A percentile compares a stretch with the other conserved stretches of the same genome.
Evolutionary conservation across 2,888 invertebrate species (phyloP).

Genomic region (Synanthedon andrenaeformis): DNA sequence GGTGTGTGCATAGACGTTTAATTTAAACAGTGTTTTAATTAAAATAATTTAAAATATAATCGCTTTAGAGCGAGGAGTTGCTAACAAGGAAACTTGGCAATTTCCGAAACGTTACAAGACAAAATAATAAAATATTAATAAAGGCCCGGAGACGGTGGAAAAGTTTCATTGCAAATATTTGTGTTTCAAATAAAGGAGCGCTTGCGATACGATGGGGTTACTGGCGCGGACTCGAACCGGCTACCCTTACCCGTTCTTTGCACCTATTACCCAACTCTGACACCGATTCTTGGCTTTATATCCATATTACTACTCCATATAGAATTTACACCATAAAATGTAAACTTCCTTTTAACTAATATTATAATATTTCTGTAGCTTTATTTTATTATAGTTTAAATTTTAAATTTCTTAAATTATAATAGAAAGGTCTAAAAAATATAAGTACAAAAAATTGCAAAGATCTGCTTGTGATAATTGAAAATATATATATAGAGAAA

Average conservation of each 20-base stretch:
- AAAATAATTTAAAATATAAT: conserved; percentile 71
- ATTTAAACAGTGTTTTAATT: conserved; percentile 67
- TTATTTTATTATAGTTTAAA: no score
- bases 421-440: no score
- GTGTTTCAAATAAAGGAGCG: conserved; percentile 65
- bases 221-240: conserved; percentile 29
- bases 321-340: no score
- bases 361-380: no score
- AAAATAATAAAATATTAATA: conserved; percentile 72
- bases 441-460: no score
- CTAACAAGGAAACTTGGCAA: conserved; percentile 63
- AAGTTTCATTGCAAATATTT: conserved; percentile 68
- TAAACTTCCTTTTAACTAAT: no score
- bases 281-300: no score
- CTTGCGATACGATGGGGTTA: conserved; percentile 56
- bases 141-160: conserved; percentile 60
- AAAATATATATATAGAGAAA: no score
- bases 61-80: conserved; percentile 60
- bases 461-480: no score
- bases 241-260: conserved; percentile 10
- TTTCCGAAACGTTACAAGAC: conserved; percentile 63
- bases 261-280: conserved; percentile 8
- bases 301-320: no score
- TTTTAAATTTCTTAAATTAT: no score
- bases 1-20: conserved; percentile 39